Evolutionary conservation across 2,888 invertebrate species (phyloP), one percentile per base, ranked within the genome.

Genomic region (Minunthozetes semirufus): DNA sequence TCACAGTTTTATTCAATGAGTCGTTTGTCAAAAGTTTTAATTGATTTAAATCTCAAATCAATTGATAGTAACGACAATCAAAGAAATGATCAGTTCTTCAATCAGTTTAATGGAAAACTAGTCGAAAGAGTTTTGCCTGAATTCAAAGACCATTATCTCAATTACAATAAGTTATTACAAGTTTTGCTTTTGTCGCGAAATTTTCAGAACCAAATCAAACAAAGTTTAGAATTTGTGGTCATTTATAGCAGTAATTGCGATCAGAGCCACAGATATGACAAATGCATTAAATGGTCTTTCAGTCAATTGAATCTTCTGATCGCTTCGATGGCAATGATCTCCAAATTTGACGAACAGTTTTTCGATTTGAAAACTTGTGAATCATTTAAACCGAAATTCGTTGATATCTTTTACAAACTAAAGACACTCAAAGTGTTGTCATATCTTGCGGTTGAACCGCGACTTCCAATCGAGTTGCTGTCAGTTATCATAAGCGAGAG

Each of bases 391-490:
- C 70, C 70, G 19, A 70, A 46, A 25, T 46, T 70, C 8, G 17
- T 48, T 27, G 70, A 70, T 9, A 48, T 70, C 15, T 70, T 42
- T 46, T 70, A 70, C 46, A 42, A 70, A 19, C 48, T 70, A 13
- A 70, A 70, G 17, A 25, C 70, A 48, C 22, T 70, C 2, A 70
- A 70, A 70, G 70, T 70, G 46, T 70, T 70, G 38, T 70, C 70
- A 46, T 70, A 42, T 70, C 38, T 70, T 46, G 48, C 70, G 15
- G 46, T 70, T 5, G 70, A 70, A 25, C 70, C 70, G 48, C 11
- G 22, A 70, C 70, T 70, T 15, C 70, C 70, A 5, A 46, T 70
- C 9, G 25, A 48, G 11, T 46, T 70, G 48, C 15, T 70, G 13
- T 70, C 70, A 8, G 48, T 48, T 1, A 70, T 70, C 22, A 70